Conservation (phyloP, 2,888 invertebrate species). For the Clepsis dumicolana region DNA sequence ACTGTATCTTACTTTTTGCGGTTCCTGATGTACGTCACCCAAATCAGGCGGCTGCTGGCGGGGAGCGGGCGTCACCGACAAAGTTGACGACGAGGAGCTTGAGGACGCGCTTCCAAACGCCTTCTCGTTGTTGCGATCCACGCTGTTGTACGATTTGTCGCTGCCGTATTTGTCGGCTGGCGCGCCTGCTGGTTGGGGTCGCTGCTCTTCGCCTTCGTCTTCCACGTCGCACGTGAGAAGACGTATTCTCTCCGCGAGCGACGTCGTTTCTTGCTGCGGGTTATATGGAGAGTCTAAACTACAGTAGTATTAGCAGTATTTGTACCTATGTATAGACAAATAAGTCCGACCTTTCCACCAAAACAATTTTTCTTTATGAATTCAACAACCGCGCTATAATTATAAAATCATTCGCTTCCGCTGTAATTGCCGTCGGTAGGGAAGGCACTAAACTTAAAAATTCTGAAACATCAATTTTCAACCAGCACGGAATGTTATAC, state of each 20-base stretch:
- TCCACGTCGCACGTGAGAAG: constrained; percentile 95
- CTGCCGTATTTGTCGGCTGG: constrained; percentile 86
- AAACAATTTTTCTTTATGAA: no score
- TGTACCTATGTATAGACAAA: no score
- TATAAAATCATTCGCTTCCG: no score
- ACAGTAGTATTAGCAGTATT: no score
- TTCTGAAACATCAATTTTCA: no score
- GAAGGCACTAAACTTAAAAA: no score
- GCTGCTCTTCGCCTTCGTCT: constrained; percentile 86
- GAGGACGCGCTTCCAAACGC: constrained; percentile 85
- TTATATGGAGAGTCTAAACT: no score
- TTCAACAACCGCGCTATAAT: no score
- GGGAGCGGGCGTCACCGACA: constrained; percentile 65
- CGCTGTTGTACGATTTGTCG: constrained; percentile 81
- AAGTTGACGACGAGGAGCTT: constrained; percentile 77
- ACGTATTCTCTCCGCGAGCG: constrained; percentile 94
- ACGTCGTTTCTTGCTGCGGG: constrained; percentile 88
- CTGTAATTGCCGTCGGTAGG: no score
- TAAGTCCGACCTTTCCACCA: no score
- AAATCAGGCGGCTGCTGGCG: constrained; percentile 76
- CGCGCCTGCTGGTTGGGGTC: constrained; percentile 89
- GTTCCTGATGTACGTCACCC: constrained; percentile 76
- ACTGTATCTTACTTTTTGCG: constrained; percentile 67
- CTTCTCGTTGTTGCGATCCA: constrained; percentile 84
- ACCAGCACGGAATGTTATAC: no score